Evolutionary conservation across 2,888 invertebrate genomes (phyloP).

Genomic region (Microchrysa polita): DNA sequence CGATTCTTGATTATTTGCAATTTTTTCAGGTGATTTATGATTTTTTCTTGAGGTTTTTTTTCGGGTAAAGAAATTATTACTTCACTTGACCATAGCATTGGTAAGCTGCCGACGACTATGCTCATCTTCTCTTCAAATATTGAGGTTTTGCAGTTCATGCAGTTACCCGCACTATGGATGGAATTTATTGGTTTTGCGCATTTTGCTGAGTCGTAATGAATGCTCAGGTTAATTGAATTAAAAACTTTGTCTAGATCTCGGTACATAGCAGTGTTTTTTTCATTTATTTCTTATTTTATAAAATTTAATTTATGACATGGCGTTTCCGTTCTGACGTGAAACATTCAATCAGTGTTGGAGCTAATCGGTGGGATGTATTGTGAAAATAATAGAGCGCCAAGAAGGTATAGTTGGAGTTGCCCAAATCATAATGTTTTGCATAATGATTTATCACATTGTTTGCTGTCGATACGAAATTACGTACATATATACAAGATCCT

Average conservation of each 20-base stretch:
- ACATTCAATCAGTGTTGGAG: conserved; percentile 20
- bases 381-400: conserved; percentile 20
- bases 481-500: no score
- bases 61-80: conserved; percentile 5
- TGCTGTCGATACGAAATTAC: not conserved
- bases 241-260: conserved; percentile 4
- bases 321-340: conserved; percentile 38
- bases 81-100: not conserved
- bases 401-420: not conserved
- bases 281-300: not conserved
- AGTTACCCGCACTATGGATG: conserved; percentile 10
- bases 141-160: conserved; percentile 35
- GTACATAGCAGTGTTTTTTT: conserved; percentile 8
- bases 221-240: conserved; percentile 37
- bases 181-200: conserved; percentile 4
- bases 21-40: conserved; percentile 34
- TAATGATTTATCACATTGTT: conserved; percentile 27
- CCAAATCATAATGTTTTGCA: conserved; percentile 4
- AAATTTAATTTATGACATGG: conserved; percentile 40
- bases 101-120: not conserved
- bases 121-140: conserved; percentile 37
- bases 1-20: conserved; percentile 44
- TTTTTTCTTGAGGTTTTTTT: conserved; percentile 19
- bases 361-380: conserved; percentile 38
- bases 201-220: conserved; percentile 37